phyloP scores from a whole-genome alignment of 2,113 vertebrate species.

The Rissa tridactyla region DNA sequence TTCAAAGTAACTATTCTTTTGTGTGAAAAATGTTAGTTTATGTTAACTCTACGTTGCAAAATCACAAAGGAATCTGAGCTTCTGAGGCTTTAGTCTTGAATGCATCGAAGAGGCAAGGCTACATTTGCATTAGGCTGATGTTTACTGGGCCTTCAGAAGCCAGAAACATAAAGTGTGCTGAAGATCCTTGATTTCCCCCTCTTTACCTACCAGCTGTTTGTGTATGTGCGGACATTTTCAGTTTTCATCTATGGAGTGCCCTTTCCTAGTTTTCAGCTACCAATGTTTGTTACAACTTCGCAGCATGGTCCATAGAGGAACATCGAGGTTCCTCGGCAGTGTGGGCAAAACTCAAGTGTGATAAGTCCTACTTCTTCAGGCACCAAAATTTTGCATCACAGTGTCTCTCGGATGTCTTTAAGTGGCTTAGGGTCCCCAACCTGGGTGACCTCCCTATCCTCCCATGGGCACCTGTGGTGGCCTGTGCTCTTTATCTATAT shows the following conservation, averaged over 20 bases:
- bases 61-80: not conserved
- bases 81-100: not conserved
- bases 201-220: not conserved
- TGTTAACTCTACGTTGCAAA: not conserved
- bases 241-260: not conserved
- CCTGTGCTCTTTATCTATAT: not conserved
- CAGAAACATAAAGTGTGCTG: not conserved
- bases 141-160: not conserved
- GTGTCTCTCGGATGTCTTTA: not conserved
- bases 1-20: not conserved
- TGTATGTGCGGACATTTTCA: not conserved
- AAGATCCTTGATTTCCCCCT: not conserved
- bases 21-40: not conserved
- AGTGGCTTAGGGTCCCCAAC: not conserved
- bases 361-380: not conserved
- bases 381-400: not conserved
- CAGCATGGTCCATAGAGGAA: not conserved
- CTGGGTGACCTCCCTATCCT: not conserved
- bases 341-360: not conserved
- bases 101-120: not conserved
- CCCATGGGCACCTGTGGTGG: not conserved
- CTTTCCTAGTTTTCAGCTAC: not conserved
- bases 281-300: not conserved
- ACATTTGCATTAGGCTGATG: not conserved
- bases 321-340: fast-evolving